Evolutionary conservation across 2,888 invertebrate genomes (phyloP), one percentile per base, ranked within the genome.

Genomic region (Aleiodes testaceus): DNA sequence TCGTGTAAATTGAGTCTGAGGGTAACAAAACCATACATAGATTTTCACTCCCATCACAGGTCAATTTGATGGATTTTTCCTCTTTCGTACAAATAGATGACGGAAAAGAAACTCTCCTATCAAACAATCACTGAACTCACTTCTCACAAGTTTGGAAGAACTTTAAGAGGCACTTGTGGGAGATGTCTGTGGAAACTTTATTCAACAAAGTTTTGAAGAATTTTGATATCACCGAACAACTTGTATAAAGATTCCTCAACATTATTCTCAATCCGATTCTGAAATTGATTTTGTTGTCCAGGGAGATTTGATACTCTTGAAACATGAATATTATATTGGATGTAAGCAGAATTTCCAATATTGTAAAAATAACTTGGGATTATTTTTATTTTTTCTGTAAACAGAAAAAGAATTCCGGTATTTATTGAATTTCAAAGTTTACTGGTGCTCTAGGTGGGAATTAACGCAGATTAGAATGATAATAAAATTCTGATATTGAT

Each of bases 121-220:
- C 59, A 59, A 59, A 59, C 36, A 59, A 59, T 59, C 18, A 30
- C 14, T 12, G 36, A 59, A 59, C 42, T 59, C 36, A 16, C 18
- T 59, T 14, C 14, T 9, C 36, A 59, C 36, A 59, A 59, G 59
- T 59, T 59, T 5, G 59, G 36, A 42, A 14, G n/a, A 18, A 42
- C 36, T 42, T 16, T 14, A 59, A 59, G 18, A 42, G 36, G 36
- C 36, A 36, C 36, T 36, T 36, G 36, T 36, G 36, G 36, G 36
- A 36, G 36, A 36, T 36, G 16, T 59, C 16, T 59, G 11, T 18
- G 18, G 18, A 26, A 59, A 59, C 12, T 59, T 36, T 36, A 42
- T 59, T 36, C 36, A 59, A 42, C 11, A 59, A 59, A 59, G 59
- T 59, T 59, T 9, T 36, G 9, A 30, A 18, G 6, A 16, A 16